These are phyloP conservation scores for Anabacerthia variegaticeps DNA, from an alignment of 2,797 vertebrate species.

Conservation along the genomic window DNA sequence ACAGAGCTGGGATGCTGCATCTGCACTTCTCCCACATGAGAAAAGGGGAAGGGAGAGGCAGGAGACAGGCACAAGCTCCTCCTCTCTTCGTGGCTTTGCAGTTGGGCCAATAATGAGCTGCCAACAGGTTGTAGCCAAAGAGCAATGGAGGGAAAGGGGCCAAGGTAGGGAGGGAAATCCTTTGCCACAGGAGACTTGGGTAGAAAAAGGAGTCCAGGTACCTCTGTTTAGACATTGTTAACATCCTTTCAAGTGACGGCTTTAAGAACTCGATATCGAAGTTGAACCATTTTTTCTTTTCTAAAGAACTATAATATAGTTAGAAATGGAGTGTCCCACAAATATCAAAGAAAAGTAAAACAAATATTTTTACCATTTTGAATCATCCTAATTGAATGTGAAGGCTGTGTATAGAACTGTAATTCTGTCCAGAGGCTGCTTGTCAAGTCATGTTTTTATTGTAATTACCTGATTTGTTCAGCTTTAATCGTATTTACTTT, in stretches of 20 bases:
- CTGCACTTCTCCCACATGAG: not conserved
- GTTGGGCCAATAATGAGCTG: not conserved
- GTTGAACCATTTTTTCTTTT: not conserved
- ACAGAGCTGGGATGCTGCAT: not conserved
- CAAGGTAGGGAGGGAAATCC: not conserved
- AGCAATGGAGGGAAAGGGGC: not conserved
- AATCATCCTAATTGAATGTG: constrained; percentile 70
- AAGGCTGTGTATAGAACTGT: constrained; percentile 70
- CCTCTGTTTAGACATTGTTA: not conserved
- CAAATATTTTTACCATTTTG: constrained; percentile 57
- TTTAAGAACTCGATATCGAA: not conserved
- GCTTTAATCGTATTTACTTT: constrained; percentile 81
- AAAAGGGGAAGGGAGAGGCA: not conserved
- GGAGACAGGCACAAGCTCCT: not conserved
- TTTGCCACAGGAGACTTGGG: not conserved
- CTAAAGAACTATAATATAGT: not conserved
- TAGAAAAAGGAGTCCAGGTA: not conserved
- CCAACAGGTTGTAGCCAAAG: not conserved
- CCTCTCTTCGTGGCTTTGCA: not conserved
- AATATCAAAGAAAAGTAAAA: constrained; percentile 45
- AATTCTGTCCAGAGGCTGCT: constrained; percentile 81
- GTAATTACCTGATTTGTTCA: constrained; percentile 84
- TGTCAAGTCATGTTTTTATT: constrained; percentile 82
- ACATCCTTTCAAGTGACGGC: not conserved
- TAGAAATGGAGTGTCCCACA: not conserved